Percentiles rank a stretch among this genome's conserved stretches.
Conservation (phyloP, 2,797 vertebrate species). For the Poeciliopsis gracilis region DNA sequence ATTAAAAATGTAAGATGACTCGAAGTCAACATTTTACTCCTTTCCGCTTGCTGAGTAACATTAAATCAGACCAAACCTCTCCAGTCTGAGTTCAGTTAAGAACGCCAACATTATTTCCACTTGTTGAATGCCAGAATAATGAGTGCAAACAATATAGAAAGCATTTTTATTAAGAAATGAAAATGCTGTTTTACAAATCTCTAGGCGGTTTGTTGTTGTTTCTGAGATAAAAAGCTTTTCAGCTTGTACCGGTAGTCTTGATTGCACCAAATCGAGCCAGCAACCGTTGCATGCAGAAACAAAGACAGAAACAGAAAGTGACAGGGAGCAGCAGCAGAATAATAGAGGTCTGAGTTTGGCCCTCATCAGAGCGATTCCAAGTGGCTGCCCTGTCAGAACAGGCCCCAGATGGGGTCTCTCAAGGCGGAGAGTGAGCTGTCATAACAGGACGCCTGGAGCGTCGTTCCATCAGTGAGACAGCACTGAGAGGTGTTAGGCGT, state of each 20-base stretch:
- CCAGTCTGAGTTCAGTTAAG: not conserved
- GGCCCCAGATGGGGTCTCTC: slow-evolving; percentile 71
- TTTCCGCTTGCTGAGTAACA: not conserved
- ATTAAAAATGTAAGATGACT: not conserved
- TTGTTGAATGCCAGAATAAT: not conserved
- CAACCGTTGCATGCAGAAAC: slow-evolving; percentile 30
- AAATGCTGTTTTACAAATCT: not conserved
- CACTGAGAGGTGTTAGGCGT: slow-evolving; percentile 66
- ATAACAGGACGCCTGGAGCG: slow-evolving; percentile 74
- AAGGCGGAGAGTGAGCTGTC: slow-evolving; percentile 69
- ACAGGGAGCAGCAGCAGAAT: slow-evolving; percentile 60
- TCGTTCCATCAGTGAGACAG: slow-evolving; percentile 64
- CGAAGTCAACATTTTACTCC: not conserved
- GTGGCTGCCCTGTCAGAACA: slow-evolving; percentile 72
- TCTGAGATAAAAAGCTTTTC: not conserved
- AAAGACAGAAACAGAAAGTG: slow-evolving; percentile 55
- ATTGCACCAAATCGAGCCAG: slow-evolving; percentile 17
- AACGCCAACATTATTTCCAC: too few relatives aligned
- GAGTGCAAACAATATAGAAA: not conserved
- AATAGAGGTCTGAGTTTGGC: slow-evolving; percentile 61
- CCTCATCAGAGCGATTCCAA: slow-evolving; percentile 73
- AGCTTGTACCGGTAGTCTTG: not conserved
- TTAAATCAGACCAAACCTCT: not conserved
- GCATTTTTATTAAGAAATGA: not conserved
- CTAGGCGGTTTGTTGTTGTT: not conserved